A percentile compares a stretch with the other conserved stretches of the same genome.
Conservation (phyloP, 2,888 invertebrate species). For the Elegia similella region DNA sequence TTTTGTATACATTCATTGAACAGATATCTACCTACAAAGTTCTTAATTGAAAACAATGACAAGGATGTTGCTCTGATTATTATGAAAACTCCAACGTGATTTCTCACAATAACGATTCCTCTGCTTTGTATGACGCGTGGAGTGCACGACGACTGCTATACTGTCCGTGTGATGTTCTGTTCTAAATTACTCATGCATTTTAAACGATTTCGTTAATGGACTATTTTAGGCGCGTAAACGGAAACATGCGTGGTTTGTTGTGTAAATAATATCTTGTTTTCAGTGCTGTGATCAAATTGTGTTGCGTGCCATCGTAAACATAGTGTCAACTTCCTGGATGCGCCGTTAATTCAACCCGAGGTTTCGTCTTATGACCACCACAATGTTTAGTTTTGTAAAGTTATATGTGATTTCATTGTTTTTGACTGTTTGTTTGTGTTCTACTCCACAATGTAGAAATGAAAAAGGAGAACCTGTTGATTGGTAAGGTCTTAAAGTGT, state of each 20-base stretch:
- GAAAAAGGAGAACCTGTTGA: conserved; percentile 85
- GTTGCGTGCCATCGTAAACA: conserved; percentile 53
- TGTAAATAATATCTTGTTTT: conserved; percentile 65
- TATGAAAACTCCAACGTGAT: not conserved
- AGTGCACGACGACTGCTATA: not conserved
- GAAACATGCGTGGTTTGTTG: conserved; percentile 47
- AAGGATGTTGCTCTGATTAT: not conserved
- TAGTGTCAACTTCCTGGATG: conserved; percentile 54
- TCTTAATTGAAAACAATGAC: not conserved
- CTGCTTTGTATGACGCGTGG: not conserved
- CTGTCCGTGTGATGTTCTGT: not conserved
- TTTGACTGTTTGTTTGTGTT: conserved; percentile 42
- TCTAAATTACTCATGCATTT: not conserved
- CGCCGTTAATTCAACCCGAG: conserved; percentile 48
- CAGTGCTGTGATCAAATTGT: conserved; percentile 42
- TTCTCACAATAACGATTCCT: not conserved
- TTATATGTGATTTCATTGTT: conserved; percentile 45
- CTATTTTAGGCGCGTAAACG: conserved; percentile 19
- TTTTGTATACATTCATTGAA: not conserved
- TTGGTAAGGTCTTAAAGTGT: conserved; percentile 78
- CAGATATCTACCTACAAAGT: not conserved
- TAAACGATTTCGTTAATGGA: not conserved
- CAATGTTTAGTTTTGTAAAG: conserved; percentile 39
- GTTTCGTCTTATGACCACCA: conserved; percentile 40
- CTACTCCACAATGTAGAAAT: conserved; percentile 79